Conservation (phyloP, 30 jellyfish, hydroid and myxozoan species). For the Nemopilema nomurai region DNA sequence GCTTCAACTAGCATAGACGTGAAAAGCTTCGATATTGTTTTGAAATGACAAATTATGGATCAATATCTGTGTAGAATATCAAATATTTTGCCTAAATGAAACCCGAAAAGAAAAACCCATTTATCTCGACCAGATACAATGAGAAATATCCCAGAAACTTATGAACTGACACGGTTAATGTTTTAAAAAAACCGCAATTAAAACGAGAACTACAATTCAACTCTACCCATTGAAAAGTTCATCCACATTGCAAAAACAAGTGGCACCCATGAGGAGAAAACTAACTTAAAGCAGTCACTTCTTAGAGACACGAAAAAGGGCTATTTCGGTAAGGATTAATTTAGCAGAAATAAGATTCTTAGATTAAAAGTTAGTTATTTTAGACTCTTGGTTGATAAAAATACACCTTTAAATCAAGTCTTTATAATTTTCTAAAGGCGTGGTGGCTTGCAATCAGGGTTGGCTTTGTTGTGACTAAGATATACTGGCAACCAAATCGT, state of each 20-base stretch:
- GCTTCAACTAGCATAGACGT: not conserved
- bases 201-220: not conserved
- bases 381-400: not conserved
- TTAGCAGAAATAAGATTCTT: not conserved
- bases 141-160: not conserved
- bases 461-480: too few species aligned
- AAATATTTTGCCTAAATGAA: not conserved
- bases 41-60: not conserved
- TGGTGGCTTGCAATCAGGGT: too few species aligned
- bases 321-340: not conserved
- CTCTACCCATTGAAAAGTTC: not conserved
- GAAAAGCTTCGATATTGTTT: not conserved
- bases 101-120: not conserved
- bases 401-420: not conserved
- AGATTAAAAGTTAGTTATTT: not conserved
- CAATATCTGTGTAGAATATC: not conserved
- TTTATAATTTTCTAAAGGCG: too few species aligned
- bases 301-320: not conserved
- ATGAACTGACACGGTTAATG: not conserved
- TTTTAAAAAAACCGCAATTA: not conserved
- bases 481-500: too few species aligned
- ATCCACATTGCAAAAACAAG: not conserved
- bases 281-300: not conserved
- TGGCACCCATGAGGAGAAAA: not conserved
- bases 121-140: not conserved